phyloP scores from a whole-genome alignment of 1,140 invertebrate genomes.

The Ceratina japonica region DNA sequence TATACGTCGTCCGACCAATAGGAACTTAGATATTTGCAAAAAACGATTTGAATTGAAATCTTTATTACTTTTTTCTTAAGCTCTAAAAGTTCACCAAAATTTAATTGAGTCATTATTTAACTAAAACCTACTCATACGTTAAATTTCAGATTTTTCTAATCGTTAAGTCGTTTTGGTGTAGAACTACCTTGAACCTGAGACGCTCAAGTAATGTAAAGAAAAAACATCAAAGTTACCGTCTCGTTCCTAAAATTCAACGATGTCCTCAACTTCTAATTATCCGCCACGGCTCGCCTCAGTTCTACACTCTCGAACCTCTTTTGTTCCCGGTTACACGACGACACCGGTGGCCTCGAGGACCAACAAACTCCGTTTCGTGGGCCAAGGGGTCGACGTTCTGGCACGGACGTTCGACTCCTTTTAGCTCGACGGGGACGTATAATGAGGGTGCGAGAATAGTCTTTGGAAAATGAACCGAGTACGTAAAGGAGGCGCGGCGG shows the following conservation, averaged over 20 bases:
- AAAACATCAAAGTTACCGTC: background rate
- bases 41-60: too few species aligned
- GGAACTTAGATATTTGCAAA: too few species aligned
- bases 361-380: constrained; percentile 36
- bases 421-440: constrained; percentile 46
- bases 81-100: too few species aligned
- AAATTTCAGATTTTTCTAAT: too few species aligned
- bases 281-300: background rate
- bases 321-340: constrained; percentile 25
- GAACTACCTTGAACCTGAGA: too few species aligned
- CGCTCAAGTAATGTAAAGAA: too few species aligned
- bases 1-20: too few species aligned
- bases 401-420: constrained; percentile 34
- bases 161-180: too few species aligned
- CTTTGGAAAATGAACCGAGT: constrained; percentile 56
- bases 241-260: background rate
- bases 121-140: too few species aligned
- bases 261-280: constrained; percentile 3
- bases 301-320: background rate
- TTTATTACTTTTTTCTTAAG: too few species aligned
- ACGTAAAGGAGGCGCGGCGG: constrained; percentile 31
- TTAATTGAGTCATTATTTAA: too few species aligned
- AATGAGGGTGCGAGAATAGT: constrained; percentile 70
- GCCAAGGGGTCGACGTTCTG: constrained; percentile 46
- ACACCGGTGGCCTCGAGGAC: constrained; percentile 21